phyloP scores from a whole-genome alignment of 2,797 vertebrate genomes.

The Trematomus bernacchii region DNA sequence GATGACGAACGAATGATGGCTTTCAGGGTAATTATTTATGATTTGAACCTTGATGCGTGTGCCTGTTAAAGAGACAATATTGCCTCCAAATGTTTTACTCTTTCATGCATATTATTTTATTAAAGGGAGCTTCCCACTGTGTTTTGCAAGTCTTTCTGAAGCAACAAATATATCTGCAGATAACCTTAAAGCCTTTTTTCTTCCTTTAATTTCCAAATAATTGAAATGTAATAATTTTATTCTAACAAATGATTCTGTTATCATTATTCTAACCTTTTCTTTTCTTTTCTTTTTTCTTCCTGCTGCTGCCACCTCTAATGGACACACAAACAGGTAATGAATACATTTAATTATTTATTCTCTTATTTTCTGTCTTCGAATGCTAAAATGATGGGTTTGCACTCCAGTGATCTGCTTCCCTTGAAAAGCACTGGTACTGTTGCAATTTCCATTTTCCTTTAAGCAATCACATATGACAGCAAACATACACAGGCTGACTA shows the following conservation, averaged over 20 bases:
- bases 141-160: background rate
- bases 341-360: conserved; percentile 9
- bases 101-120: background rate
- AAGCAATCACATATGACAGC: conserved; percentile 13
- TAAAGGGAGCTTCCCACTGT: background rate
- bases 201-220: too few relatives aligned
- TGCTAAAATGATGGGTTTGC: background rate
- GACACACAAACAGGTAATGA: conserved; percentile 70
- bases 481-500: conserved; percentile 26
- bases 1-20: background rate
- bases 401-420: background rate
- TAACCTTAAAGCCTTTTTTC: too few relatives aligned
- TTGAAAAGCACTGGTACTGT: background rate
- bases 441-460: conserved; percentile 6
- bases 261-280: conserved; percentile 1
- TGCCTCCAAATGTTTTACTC: background rate
- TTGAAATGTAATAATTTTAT: background rate
- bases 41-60: background rate
- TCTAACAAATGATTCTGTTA: background rate
- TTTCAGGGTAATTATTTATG: background rate
- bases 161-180: too few relatives aligned
- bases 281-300: background rate
- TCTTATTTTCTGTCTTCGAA: conserved; percentile 6
- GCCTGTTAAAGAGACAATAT: background rate
- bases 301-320: conserved; percentile 19